Evolutionary conservation across 2,797 vertebrate genomes (phyloP).

Genomic region (Eospalax fontanierii): DNA sequence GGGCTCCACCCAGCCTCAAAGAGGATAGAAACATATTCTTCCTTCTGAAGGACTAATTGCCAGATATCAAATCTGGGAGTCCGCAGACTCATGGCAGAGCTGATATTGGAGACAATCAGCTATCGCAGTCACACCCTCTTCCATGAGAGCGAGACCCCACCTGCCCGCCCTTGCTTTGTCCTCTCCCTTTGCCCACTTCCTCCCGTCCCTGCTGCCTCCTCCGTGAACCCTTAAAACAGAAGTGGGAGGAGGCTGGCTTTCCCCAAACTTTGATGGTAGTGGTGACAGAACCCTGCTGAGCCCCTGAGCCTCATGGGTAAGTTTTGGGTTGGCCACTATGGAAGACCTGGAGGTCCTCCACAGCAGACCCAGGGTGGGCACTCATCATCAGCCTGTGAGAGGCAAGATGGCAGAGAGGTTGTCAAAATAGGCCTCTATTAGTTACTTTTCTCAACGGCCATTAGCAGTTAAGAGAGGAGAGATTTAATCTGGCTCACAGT

Average conservation of each 20-base stretch:
- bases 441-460: not conserved
- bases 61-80: not conserved
- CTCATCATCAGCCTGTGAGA: not conserved
- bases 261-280: too few species aligned
- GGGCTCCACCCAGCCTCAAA: not conserved
- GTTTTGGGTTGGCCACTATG: not conserved
- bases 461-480: not conserved
- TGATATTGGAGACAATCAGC: not conserved
- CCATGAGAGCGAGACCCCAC: not conserved
- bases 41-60: not conserved
- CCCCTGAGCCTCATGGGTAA: not conserved
- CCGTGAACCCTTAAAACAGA: not conserved
- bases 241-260: not conserved
- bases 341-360: not conserved
- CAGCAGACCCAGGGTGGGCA: not conserved
- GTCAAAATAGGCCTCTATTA: not conserved
- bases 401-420: not conserved
- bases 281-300: not conserved
- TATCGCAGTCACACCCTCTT: not conserved
- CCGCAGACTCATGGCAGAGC: not conserved
- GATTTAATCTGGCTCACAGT: not conserved
- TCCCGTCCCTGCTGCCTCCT: not conserved
- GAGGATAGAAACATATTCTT: not conserved
- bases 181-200: not conserved
- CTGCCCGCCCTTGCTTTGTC: not conserved